Evolutionary conservation across 2,888 invertebrate species (phyloP).

Genomic region (Drosophila rellima): DNA sequence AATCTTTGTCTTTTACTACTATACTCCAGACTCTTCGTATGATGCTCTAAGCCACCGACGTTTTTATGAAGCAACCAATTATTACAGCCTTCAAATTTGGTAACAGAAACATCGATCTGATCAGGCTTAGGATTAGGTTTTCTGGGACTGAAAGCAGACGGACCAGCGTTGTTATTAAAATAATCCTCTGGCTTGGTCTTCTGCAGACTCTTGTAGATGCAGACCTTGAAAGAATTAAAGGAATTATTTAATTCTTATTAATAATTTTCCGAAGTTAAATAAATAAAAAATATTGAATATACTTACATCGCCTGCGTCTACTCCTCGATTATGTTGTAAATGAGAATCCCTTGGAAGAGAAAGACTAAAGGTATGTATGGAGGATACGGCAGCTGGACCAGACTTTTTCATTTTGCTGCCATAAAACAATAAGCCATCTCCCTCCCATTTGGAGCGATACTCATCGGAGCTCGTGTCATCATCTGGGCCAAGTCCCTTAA

Average conservation of each 20-base stretch:
- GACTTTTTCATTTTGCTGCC: constrained; percentile 45
- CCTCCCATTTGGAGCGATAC: constrained; percentile 56
- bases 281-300: neutral
- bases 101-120: neutral
- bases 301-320: constrained; percentile 43
- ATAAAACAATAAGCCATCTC: constrained; percentile 53
- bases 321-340: constrained; percentile 38
- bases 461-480: constrained; percentile 82
- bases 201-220: constrained; percentile 56
- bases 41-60: constrained; percentile 26
- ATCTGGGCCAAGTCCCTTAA: constrained; percentile 47
- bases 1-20: constrained; percentile 47
- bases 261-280: too few relatives aligned
- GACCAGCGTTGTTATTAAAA: constrained; percentile 6
- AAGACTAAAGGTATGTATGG: constrained; percentile 90
- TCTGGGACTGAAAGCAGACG: constrained; percentile 20
- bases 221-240: neutral
- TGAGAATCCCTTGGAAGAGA: constrained; percentile 90
- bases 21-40: constrained; percentile 69
- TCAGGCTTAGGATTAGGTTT: constrained; percentile 16
- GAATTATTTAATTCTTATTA: too few relatives aligned
- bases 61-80: constrained; percentile 91
- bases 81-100: constrained; percentile 83
- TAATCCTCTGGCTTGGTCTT: constrained; percentile 40
- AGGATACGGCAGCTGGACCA: constrained; percentile 67